Conservation (phyloP, 1,140 invertebrate genomes). For the Paraescarpia echinospica region DNA sequence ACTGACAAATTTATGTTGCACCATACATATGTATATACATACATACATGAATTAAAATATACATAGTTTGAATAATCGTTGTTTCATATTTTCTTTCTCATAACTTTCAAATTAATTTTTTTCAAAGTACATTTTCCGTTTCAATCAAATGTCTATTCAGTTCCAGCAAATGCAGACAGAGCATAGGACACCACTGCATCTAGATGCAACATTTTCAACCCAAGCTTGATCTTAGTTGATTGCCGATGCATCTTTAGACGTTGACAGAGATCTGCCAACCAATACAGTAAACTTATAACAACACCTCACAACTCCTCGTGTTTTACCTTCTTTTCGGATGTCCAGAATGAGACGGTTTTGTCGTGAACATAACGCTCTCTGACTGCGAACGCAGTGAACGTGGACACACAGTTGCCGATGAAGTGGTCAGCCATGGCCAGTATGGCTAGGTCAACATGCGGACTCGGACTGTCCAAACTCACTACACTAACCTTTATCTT, state of each 20-base stretch:
- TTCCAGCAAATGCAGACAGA: no score
- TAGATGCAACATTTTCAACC: no score
- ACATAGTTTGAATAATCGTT: not conserved
- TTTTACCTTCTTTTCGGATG: conserved; percentile 34
- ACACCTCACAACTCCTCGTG: not conserved
- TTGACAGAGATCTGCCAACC: not conserved
- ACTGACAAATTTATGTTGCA: not conserved
- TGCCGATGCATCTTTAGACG: not conserved
- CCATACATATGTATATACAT: not conserved
- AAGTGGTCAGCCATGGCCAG: conserved; percentile 88
- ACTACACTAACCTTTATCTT: conserved; percentile 65
- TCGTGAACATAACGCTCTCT: conserved; percentile 81
- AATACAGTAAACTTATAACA: not conserved
- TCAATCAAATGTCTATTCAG: no score
- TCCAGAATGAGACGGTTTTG: conserved; percentile 87
- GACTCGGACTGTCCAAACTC: conserved; percentile 68
- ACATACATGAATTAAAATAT: not conserved
- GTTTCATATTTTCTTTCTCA: not conserved
- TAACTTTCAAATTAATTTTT: not conserved
- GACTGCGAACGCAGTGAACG: conserved; percentile 90
- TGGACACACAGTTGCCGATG: conserved; percentile 96
- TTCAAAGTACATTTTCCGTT: no score
- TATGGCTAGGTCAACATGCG: conserved; percentile 89
- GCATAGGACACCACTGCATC: no score
- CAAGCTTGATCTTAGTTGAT: no score